These are phyloP conservation scores for Cetoscarus ocellatus DNA, from an alignment of 2,797 vertebrate genomes.

Conservation along the genomic window DNA sequence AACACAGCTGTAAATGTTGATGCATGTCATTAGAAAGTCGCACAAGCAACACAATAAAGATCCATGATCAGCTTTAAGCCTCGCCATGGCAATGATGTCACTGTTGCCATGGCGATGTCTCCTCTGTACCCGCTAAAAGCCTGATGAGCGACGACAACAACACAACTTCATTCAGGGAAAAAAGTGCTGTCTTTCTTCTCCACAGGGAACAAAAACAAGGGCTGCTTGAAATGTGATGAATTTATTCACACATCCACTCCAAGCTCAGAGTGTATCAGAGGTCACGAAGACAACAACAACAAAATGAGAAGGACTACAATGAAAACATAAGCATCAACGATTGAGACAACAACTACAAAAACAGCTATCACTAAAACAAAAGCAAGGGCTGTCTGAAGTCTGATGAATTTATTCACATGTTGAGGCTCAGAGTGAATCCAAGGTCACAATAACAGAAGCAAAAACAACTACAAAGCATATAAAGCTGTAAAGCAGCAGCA, in stretches of 20 bases:
- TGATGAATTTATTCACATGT: no score
- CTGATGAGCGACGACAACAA: constrained; percentile 24
- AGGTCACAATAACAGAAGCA: no score
- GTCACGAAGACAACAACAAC: background rate
- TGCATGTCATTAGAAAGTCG: background rate
- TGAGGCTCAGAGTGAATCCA: no score
- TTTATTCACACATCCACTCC: constrained; percentile 6
- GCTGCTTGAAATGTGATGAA: background rate
- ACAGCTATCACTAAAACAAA: no score
- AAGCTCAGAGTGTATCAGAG: background rate
- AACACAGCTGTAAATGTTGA: background rate
- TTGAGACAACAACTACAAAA: no score
- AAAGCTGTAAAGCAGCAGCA: no score
- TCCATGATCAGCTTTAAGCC: constrained; percentile 21
- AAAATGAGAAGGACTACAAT: background rate
- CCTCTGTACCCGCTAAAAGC: constrained; percentile 26
- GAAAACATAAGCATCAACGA: no score
- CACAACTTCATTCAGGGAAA: constrained; percentile 17
- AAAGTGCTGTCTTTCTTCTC: constrained; percentile 3
- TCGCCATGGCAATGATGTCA: constrained; percentile 30
- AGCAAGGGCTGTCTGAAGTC: no score
- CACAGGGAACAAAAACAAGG: background rate
- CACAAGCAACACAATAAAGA: background rate
- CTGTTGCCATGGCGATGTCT: constrained; percentile 59
- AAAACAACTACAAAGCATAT: no score